Evolutionary conservation across 2,888 invertebrate genomes (phyloP), one percentile per base, ranked within the genome.

Genomic region (Clepsis dumicolana): DNA sequence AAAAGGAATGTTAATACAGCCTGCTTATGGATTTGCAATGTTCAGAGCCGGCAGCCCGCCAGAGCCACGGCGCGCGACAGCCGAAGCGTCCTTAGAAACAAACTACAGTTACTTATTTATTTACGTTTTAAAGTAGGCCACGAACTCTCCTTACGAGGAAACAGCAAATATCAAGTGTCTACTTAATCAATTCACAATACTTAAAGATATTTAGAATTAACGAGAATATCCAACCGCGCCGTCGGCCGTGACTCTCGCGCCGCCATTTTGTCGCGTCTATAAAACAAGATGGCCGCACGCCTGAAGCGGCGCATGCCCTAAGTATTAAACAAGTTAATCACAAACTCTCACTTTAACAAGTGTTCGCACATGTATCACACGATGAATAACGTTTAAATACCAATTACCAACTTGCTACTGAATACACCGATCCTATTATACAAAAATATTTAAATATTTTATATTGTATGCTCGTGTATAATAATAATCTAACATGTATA

Each of bases 361-460:
- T 84, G 82, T 80, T 78, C 75, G 77, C 72, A 72, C 76, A 78
- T 77, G 79, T 83, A 85, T 86, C 85, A 86, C 85, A 86, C 85
- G 83, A 83, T 78, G 78, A 82, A 79, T 79, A 80, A 80, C 78
- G 76, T 80, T 81, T 84, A 88, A 88, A 85, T 91, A 92, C 89
- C 91, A 85, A 67, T 84, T 90, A 91, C 86, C 90, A 89, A 90
- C 88, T 87, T 80, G 78, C 91, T 93, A 92, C 90, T 78, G 89
- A 89, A 82, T 91, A 92, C 91, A 92, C 87, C 84, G 88, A 87
- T 85, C 86, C 89, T 90, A 91, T 89, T 85, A 90, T 93, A 93
- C 87, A 93, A 93, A 93, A 93, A 93, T 93, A 92, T 90, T 87
- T 87, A 88, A 89, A 89, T 89, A 84, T 82, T 81, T 79, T 76